Evolutionary conservation across 2,113 vertebrate genomes (phyloP).

Genomic region (Callopanchax toddi): DNA sequence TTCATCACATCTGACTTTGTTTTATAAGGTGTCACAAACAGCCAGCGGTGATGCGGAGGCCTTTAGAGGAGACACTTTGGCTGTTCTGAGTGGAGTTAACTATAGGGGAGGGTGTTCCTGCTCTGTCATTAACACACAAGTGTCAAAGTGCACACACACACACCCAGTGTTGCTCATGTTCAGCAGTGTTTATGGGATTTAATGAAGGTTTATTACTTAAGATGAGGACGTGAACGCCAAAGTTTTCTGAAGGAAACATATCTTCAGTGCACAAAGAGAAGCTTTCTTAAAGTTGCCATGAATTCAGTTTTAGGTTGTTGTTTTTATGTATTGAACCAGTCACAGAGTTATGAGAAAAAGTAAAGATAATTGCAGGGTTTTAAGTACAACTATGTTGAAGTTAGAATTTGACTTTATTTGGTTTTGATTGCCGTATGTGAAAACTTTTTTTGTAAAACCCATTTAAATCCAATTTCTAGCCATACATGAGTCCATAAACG

Average conservation of each 20-base stretch:
- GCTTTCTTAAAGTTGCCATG: no score
- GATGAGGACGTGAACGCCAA: not conserved
- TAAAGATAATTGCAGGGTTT: not conserved
- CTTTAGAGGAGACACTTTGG: constrained; percentile 12
- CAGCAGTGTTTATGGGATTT: constrained; percentile 12
- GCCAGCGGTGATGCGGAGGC: constrained; percentile 6
- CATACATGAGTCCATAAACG: no score
- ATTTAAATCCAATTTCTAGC: no score
- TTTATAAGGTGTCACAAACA: constrained; percentile 20
- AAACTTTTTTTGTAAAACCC: no score
- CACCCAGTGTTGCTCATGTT: constrained; percentile 33
- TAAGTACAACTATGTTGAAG: not conserved
- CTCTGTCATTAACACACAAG: constrained; percentile 32
- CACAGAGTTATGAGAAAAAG: no score
- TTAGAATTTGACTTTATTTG: no score
- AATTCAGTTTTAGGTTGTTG: no score
- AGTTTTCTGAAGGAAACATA: not conserved
- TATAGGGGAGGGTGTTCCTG: constrained; percentile 6
- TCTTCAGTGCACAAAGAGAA: not conserved
- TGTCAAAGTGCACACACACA: no score
- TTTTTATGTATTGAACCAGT: no score
- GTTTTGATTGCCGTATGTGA: no score
- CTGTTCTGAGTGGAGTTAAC: constrained; percentile 26
- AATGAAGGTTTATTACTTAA: constrained; percentile 5
- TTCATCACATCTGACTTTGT: not conserved